A percentile compares a stretch with the other conserved stretches of the same genome.
These are phyloP conservation scores for Gortyna flavago DNA, from an alignment of 2,888 invertebrate species.

Conservation along the genomic window DNA sequence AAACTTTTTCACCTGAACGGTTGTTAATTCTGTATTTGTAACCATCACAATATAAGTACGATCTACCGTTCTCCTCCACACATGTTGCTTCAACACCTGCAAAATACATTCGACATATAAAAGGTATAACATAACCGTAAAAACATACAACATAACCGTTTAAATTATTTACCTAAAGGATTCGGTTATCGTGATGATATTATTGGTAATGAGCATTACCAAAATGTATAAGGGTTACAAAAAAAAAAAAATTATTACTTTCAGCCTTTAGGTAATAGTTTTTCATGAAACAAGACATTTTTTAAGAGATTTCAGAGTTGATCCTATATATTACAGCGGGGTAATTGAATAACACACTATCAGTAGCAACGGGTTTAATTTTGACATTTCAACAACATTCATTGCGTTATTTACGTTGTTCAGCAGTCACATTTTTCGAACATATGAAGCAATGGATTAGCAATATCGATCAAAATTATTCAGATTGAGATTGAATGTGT, in stretches of 20 bases:
- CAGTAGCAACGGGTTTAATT: too few relatives aligned
- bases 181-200: neutral
- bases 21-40: constrained; percentile 50
- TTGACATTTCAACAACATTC: too few relatives aligned
- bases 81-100: constrained; percentile 28
- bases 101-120: constrained; percentile 14
- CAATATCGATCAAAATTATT: too few relatives aligned
- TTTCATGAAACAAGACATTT: neutral
- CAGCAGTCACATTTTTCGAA: too few relatives aligned
- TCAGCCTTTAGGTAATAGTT: neutral
- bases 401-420: too few relatives aligned
- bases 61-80: constrained; percentile 42
- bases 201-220: neutral
- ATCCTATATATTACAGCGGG: too few relatives aligned
- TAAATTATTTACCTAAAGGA: neutral
- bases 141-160: neutral
- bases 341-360: too few relatives aligned
- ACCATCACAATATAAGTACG: constrained; percentile 50
- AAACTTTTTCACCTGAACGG: constrained; percentile 41
- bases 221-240: too few relatives aligned
- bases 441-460: too few relatives aligned
- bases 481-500: too few relatives aligned
- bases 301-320: neutral
- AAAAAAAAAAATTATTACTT: neutral
- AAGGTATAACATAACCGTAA: neutral